A percentile compares a stretch with the other conserved stretches of the same genome.
Evolutionary conservation across 2,888 invertebrate species (phyloP).

Genomic region (Tipula lateralis): DNA sequence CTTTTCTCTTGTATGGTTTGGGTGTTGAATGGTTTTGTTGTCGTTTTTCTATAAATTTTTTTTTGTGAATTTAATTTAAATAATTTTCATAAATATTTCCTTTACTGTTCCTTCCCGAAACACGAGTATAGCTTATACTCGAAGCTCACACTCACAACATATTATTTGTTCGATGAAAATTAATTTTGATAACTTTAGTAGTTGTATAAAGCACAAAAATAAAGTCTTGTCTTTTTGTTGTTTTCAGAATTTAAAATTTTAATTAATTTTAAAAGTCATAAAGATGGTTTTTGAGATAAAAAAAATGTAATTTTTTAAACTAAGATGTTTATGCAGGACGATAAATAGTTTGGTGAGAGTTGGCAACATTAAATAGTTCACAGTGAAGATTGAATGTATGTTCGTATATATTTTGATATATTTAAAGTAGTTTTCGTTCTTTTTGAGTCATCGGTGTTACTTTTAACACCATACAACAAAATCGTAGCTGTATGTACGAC

Average conservation of each 20-base stretch:
- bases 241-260: background rate
- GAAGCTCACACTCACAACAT: background rate
- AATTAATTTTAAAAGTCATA: background rate
- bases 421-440: no score
- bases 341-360: background rate
- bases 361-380: no score
- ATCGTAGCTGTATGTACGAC: no score
- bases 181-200: background rate
- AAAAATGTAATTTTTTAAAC: background rate
- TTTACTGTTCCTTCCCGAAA: background rate
- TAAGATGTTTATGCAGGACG: background rate
- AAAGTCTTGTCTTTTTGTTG: background rate
- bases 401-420: no score
- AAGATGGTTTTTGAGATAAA: background rate
- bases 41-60: background rate
- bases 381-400: no score
- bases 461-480: no score
- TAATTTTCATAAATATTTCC: background rate
- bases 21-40: background rate
- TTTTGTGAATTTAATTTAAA: constrained; percentile 11
- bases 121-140: background rate
- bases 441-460: no score
- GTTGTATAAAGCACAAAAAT: background rate
- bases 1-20: background rate
- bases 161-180: background rate